phyloP scores from a whole-genome alignment of 2,797 vertebrate genomes.

The Intellagama lesueurii region DNA sequence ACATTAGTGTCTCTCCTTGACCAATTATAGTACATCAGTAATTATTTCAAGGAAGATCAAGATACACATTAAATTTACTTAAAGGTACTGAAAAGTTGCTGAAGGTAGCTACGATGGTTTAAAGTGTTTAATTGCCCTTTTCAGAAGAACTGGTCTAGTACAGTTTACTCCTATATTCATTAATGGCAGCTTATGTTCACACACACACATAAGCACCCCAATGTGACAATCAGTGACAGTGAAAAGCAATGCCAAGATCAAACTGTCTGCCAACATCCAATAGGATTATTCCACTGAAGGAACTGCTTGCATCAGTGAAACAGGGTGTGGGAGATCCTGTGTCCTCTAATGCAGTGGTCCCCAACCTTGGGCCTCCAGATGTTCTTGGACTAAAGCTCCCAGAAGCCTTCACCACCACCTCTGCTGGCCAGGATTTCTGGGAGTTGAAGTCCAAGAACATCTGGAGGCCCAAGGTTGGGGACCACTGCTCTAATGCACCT shows the following conservation, averaged over 20 bases:
- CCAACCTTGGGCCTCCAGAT: no score
- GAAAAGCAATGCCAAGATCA: not conserved
- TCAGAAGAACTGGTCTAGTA: not conserved
- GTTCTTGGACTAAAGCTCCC: no score
- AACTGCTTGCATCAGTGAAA: no score
- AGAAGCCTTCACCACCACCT: no score
- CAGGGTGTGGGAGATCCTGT: no score
- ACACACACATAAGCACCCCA: no score
- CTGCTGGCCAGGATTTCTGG: no score
- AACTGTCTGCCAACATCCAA: not conserved
- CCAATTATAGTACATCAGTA: constrained; percentile 48
- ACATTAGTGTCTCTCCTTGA: constrained; percentile 44
- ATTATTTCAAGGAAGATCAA: constrained; percentile 50
- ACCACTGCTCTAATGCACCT: no score
- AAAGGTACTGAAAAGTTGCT: not conserved
- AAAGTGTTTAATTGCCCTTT: not conserved
- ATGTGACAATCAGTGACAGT: not conserved
- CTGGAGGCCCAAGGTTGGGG: no score
- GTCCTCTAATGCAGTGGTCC: no score
- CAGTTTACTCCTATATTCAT: not conserved
- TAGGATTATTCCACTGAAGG: no score
- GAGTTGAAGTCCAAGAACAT: no score
- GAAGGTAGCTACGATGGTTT: not conserved
- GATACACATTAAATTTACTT: constrained; percentile 42
- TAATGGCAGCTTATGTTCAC: not conserved